These are phyloP conservation scores for Ecdyonurus torrentis DNA, from an alignment of 2,888 invertebrate genomes.

Conservation along the genomic window DNA sequence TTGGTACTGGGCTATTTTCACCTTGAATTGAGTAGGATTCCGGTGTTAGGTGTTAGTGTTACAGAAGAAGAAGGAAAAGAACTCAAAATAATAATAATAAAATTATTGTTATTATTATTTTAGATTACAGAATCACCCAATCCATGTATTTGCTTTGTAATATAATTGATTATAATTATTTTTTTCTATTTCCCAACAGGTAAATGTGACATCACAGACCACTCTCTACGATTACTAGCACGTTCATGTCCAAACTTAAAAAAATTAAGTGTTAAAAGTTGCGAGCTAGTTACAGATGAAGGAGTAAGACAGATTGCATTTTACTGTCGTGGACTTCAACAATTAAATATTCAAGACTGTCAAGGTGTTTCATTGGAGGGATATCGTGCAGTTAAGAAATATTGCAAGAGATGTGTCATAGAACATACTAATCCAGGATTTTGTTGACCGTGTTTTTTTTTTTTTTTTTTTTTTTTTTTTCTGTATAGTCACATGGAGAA, in stretches of 20 bases:
- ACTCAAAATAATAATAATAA: too few species aligned
- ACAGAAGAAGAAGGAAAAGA: too few species aligned
- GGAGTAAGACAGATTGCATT: conserved; percentile 79
- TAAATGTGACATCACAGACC: conserved; percentile 85
- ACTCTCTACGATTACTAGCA: conserved; percentile 68
- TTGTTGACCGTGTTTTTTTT: conserved; percentile 36
- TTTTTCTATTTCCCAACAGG: too few species aligned
- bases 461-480: too few species aligned
- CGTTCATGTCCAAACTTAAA: conserved; percentile 80
- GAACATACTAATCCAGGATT: conserved; percentile 93
- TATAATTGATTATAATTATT: too few species aligned
- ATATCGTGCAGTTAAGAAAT: conserved; percentile 79
- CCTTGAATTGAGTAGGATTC: too few species aligned
- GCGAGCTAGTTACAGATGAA: conserved; percentile 78
- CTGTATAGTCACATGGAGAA: too few species aligned
- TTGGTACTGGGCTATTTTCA: too few species aligned
- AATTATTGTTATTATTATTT: too few species aligned
- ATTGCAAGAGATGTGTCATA: conserved; percentile 82
- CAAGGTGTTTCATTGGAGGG: conserved; percentile 68
- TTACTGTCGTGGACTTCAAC: conserved; percentile 75
- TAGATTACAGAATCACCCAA: too few species aligned
- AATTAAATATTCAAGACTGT: conserved; percentile 86
- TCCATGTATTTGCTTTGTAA: too few species aligned
- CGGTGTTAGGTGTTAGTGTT: too few species aligned
- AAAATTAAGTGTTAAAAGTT: conserved; percentile 75